Base-by-base conservation (phyloP, 2,797 vertebrate species). In the Urophycis tenuis region DNA sequence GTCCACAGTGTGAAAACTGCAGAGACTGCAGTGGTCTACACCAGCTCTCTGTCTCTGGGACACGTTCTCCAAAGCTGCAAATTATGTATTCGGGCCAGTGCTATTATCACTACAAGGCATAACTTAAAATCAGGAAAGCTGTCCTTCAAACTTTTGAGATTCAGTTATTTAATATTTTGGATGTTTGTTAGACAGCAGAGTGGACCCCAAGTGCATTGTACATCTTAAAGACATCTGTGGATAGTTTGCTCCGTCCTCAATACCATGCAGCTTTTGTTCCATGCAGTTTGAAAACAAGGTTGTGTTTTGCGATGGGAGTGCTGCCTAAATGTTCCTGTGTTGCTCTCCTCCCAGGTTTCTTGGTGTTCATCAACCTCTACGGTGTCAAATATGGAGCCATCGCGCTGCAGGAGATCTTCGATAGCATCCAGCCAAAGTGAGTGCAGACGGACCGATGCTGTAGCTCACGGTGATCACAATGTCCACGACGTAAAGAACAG, bases 351-450 rank as follows among this genome's bases (percentile, higher is more conserved):
- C 17, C 85, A 98, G 98, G 98, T 93, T 99, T 99, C 89, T 91
- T 99, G 82, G 97, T 99, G 80, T 99, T 98, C 85, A 91, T 99
- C 90, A 99, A 98, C 89, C 92, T 99, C 80, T 99, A 96, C 77
- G 92, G 94, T 89, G 93, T 98, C 83, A 98, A 96, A 91, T 99
- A 96, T 0, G 98, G 98, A 70, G 96, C 98, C 0, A 94, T 98
- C 84, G 97, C 95, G 33, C 91, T 99, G 74, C 98, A 99, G 86
- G 98, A 99, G 91, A 95, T 98, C 85, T 97, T 99, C 90, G 97
- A 99, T 92, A 93, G 91, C 87, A 99, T 99, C 87, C 98, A 99
- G 81, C 95, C 96, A 84, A 99, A 99, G 98, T 98, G 89, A 93
- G 96, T 95, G 8, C 69, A 71, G 29, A 17, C 5, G 69, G 30